phyloP scores from a whole-genome alignment of 2,888 invertebrate species.

The Helicoverpa assulta region DNA sequence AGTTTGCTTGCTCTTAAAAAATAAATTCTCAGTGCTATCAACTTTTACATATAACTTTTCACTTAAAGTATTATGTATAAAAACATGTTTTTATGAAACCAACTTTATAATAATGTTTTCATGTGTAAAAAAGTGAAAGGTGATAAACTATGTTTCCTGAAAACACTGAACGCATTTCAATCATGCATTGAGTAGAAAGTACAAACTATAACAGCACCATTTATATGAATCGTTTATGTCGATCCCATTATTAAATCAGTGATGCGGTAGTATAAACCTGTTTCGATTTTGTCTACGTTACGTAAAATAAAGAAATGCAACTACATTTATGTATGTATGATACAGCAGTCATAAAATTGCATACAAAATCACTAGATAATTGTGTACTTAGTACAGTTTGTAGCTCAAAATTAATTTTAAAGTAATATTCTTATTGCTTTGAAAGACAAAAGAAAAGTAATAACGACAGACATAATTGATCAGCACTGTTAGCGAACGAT shows the following conservation, averaged over 20 bases:
- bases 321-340: neutral
- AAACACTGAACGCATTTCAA: too few species aligned
- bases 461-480: neutral
- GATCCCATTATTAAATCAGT: neutral
- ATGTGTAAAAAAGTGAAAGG: too few species aligned
- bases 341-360: neutral
- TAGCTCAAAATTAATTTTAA: neutral
- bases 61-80: too few species aligned
- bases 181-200: too few species aligned
- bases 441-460: neutral
- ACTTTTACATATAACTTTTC: too few species aligned
- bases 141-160: too few species aligned
- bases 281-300: neutral
- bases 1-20: neutral
- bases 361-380: slow-evolving; percentile 1
- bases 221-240: neutral
- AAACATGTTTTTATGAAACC: too few species aligned
- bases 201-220: slow-evolving; percentile 1
- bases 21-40: too few species aligned
- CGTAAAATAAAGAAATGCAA: neutral
- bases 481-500: too few species aligned
- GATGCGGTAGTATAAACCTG: neutral
- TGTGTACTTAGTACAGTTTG: neutral
- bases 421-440: neutral
- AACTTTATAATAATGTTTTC: too few species aligned